Conservation (phyloP, 2,888 invertebrate species). For the Apamea anceps region DNA sequence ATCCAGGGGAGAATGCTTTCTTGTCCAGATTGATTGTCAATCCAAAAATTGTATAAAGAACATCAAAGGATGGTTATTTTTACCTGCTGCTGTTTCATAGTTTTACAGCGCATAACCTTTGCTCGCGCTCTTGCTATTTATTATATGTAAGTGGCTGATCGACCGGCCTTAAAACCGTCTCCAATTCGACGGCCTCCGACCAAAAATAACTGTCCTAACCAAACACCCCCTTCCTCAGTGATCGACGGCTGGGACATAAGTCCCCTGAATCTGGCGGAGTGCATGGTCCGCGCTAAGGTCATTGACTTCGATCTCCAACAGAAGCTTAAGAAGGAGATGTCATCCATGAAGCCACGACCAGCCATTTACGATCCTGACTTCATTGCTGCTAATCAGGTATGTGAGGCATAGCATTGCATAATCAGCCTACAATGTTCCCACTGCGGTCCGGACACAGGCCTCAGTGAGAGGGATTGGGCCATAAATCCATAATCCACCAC, state of each 20-base stretch:
- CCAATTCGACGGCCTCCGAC: neutral
- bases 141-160: no score
- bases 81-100: no score
- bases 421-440: neutral
- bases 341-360: slow-evolving; percentile 94
- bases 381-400: slow-evolving; percentile 98
- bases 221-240: slow-evolving; percentile 75
- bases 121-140: neutral
- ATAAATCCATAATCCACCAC: neutral
- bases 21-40: no score
- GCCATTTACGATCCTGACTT: slow-evolving; percentile 97
- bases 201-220: neutral
- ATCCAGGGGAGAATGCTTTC: no score
- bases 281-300: slow-evolving; percentile 96
- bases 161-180: no score
- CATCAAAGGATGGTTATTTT: no score
- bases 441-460: neutral
- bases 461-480: neutral
- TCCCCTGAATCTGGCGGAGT: slow-evolving; percentile 94
- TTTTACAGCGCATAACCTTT: neutral
- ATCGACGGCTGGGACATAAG: slow-evolving; percentile 98
- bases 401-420: neutral
- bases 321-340: slow-evolving; percentile 93
- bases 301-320: slow-evolving; percentile 95
- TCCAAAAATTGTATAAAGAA: no score